phyloP scores from a whole-genome alignment of 2,888 invertebrate species.

The Ernsta delagoae region DNA sequence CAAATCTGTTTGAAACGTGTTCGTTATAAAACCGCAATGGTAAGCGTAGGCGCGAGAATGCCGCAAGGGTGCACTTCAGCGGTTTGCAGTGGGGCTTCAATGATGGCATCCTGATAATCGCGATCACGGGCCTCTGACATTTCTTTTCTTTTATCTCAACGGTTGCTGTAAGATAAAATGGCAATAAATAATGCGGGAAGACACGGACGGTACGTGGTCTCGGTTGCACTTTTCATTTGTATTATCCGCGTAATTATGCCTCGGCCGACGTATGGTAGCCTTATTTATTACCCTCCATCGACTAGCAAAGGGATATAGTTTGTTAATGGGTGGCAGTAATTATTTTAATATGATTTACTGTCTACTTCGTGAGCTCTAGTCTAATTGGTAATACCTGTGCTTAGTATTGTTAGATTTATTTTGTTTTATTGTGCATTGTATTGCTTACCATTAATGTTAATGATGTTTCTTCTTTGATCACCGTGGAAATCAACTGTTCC shows the following conservation, averaged over 20 bases:
- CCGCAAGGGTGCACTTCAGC: constrained; percentile 37
- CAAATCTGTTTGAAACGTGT: not conserved
- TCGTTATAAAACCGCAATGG: constrained; percentile 44
- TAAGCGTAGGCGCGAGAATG: constrained; percentile 40
- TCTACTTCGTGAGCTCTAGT: constrained; percentile 39
- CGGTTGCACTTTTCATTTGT: constrained; percentile 77
- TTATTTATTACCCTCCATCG: constrained; percentile 61
- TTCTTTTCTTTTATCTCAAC: constrained; percentile 82
- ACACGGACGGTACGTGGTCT: constrained; percentile 69
- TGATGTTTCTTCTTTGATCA: not conserved
- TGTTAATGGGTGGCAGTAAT: constrained; percentile 63
- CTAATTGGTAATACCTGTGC: constrained; percentile 39
- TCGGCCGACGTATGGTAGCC: constrained; percentile 56
- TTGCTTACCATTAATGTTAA: not conserved
- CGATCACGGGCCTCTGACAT: constrained; percentile 76
- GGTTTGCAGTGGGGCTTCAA: constrained; percentile 61
- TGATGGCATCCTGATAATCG: constrained; percentile 79
- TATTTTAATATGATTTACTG: constrained; percentile 60
- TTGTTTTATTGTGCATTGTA: not conserved
- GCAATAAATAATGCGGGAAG: constrained; percentile 79
- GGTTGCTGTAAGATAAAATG: constrained; percentile 76
- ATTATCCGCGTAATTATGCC: constrained; percentile 77
- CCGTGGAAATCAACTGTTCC: not conserved
- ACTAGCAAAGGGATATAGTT: constrained; percentile 62
- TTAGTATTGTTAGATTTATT: constrained; percentile 10